Conservation (phyloP, 2,113 vertebrate species). For the Labeo catla region DNA sequence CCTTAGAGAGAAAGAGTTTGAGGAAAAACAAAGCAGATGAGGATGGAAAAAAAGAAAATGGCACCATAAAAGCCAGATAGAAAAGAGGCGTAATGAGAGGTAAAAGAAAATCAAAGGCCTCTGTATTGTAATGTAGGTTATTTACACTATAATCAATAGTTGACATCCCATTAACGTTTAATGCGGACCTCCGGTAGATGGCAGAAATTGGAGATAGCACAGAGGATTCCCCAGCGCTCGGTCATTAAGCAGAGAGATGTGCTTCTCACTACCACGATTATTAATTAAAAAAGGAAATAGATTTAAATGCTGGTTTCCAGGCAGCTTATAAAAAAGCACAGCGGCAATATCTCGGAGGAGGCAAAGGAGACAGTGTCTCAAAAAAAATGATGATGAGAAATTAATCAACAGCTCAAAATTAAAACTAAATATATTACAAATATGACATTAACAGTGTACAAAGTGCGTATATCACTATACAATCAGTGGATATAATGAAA, state of each 20-base stretch:
- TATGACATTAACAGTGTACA: background rate
- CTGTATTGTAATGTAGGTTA: slow-evolving; percentile 75
- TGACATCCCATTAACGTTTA: slow-evolving; percentile 77
- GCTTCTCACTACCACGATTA: slow-evolving; percentile 37
- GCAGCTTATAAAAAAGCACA: slow-evolving; percentile 6
- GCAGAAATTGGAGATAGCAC: slow-evolving; percentile 78
- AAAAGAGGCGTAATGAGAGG: slow-evolving; percentile 68
- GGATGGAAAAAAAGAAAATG: slow-evolving; percentile 27
- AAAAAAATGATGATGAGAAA: background rate
- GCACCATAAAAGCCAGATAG: slow-evolving; percentile 43
- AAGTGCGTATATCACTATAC: background rate
- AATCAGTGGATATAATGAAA: background rate
- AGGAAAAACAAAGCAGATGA: slow-evolving; percentile 29
- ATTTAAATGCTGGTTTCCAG: slow-evolving; percentile 1
- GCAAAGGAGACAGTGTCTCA: background rate
- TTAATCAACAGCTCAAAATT: background rate
- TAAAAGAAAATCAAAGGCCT: slow-evolving; percentile 76
- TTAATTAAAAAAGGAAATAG: slow-evolving; percentile 47
- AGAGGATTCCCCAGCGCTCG: slow-evolving; percentile 71
- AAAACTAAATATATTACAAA: background rate
- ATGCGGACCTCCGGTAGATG: slow-evolving; percentile 75
- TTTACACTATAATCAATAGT: slow-evolving; percentile 80
- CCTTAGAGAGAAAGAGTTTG: background rate
- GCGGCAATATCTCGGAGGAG: background rate
- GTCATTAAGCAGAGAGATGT: slow-evolving; percentile 64